Percentiles rank a stretch among this genome's conserved stretches.
phyloP scores from a whole-genome alignment of 2,888 invertebrate species.

The Tillus elongatus region DNA sequence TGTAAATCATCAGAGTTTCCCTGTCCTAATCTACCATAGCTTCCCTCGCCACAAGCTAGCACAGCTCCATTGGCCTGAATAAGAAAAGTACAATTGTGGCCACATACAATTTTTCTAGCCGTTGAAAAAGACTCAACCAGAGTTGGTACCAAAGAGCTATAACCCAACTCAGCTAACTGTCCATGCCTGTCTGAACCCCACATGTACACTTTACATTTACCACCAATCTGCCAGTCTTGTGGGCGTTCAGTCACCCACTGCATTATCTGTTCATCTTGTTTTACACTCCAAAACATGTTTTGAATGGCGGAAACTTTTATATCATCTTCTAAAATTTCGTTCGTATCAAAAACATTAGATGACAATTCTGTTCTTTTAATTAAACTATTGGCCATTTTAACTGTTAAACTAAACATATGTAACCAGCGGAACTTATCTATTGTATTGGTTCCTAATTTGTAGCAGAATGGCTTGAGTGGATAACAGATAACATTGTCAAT shows the following conservation, averaged over 20 bases:
- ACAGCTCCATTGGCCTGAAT: conserved; percentile 51
- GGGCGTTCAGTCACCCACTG: conserved; percentile 52
- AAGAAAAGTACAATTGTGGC: conserved; percentile 58
- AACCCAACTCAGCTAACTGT: conserved; percentile 48
- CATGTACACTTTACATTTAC: conserved; percentile 50
- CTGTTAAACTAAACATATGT: conserved; percentile 45
- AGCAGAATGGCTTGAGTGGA: conserved; percentile 43
- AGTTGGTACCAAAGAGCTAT: conserved; percentile 39
- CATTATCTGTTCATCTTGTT: conserved; percentile 53
- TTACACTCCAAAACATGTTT: conserved; percentile 47
- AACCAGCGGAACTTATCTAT: conserved; percentile 51
- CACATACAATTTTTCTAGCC: conserved; percentile 52
- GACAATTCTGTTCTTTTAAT: conserved; percentile 44
- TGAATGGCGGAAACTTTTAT: conserved; percentile 33
- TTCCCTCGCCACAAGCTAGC: conserved; percentile 56
- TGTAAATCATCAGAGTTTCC: conserved; percentile 56
- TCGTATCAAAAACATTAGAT: conserved; percentile 32
- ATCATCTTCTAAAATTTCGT: conserved; percentile 26
- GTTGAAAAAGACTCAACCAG: conserved; percentile 43
- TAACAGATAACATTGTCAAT: conserved; percentile 48
- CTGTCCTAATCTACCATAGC: conserved; percentile 54
- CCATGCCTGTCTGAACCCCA: conserved; percentile 58
- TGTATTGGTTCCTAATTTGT: conserved; percentile 31
- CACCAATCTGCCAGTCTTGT: conserved; percentile 57
- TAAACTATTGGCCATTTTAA: conserved; percentile 48